Evolutionary conservation across 2,113 vertebrate genomes (phyloP), one percentile per base, ranked within the genome.

Genomic region (Epinephelus lanceolatus): DNA sequence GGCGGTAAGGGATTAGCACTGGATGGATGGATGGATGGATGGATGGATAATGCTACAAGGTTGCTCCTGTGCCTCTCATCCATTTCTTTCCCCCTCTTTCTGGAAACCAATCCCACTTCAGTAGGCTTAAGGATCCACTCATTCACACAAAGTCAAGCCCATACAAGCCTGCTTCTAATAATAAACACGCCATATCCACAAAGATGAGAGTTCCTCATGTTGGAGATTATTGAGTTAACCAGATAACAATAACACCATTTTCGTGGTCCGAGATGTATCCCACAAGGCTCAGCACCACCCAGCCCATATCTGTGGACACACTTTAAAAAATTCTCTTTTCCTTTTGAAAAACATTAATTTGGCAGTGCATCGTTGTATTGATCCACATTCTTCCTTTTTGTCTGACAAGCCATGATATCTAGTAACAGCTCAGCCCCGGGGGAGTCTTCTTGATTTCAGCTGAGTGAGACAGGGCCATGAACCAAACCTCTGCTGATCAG

Each of bases 21-120:
- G 67, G 60, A 56, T 56, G 69, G 69, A 69, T 70, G 42, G 37
- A 40, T 62, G 63, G 60, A 80, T 67, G 69, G 55, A 78, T 25
- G 51, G 65, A 55, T 77, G 71, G 61, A 75, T 71, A 47, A 60
- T 55, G 51, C 66, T 19, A 75, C n/a, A 57, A 60, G 66, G 63
- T 57, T 71, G 71, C 21, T 62, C 66, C 67, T 42, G 27, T 56
- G 25, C 23, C 52, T 79, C 67, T 19, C 47, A 60, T 3, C 18
- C 21, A 45, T 70, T 56, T 66, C 57, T 59, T 59, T 15, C 25
- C 59, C 25, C 25, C 14, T 21, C 42, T 74, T 37, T 69, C n/a
- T 78, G 15, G 21, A 83, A 90, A 75, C 72, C 66, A 72, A 76
- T 79, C 67, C 69, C 72, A 76, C 82, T 91, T 86, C 71, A 86